A percentile compares a stretch with the other conserved stretches of the same genome.
These are phyloP conservation scores for Choristoneura rosaceana DNA, from an alignment of 2,888 invertebrate species.

Conservation along the genomic window DNA sequence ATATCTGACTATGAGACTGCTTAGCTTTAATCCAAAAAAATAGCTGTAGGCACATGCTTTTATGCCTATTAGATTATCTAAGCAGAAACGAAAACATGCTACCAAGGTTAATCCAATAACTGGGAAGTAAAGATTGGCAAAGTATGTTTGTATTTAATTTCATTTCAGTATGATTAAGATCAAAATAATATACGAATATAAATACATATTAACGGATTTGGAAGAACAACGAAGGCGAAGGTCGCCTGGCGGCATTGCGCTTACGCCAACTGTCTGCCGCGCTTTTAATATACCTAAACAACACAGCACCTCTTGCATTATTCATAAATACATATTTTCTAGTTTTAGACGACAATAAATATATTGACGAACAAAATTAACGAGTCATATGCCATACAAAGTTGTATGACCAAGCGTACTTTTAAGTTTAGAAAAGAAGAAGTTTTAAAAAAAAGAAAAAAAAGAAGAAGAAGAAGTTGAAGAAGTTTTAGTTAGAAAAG, in stretches of 20 bases:
- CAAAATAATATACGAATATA: background rate
- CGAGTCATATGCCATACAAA: no score
- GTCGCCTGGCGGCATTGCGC: background rate
- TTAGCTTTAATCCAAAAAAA: background rate
- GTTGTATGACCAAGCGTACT: background rate
- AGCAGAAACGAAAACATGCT: background rate
- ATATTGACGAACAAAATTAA: no score
- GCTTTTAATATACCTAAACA: slow-evolving; percentile 3
- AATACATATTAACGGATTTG: background rate
- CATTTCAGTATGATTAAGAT: background rate
- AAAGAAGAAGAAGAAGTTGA: no score
- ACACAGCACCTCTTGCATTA: slow-evolving; percentile 2
- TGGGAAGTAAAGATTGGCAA: background rate
- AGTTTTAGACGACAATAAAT: background rate
- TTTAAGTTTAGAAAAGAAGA: no score
- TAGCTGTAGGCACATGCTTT: background rate
- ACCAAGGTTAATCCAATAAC: background rate
- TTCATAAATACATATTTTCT: slow-evolving; percentile 8
- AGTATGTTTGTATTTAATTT: background rate
- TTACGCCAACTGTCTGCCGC: slow-evolving; percentile 2
- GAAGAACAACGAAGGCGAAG: slow-evolving; percentile 10
- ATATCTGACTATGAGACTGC: background rate
- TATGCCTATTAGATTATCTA: background rate
- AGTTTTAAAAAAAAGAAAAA: no score
- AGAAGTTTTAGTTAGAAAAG: no score